These are phyloP conservation scores for Platanista minor DNA, from an alignment of 2,113 vertebrate genomes.

Conservation along the genomic window DNA sequence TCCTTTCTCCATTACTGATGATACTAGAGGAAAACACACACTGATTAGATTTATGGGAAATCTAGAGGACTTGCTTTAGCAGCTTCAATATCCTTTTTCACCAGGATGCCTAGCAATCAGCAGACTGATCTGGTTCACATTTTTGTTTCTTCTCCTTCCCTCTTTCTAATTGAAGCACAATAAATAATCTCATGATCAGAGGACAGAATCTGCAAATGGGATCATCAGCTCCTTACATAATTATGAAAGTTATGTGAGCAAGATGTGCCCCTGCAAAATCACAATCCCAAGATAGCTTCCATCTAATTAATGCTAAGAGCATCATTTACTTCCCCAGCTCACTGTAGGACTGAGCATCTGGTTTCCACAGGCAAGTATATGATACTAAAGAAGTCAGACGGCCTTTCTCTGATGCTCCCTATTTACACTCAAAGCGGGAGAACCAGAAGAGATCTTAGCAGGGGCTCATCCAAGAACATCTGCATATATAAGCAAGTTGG, in stretches of 20 bases:
- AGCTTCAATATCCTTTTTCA: constrained; percentile 10
- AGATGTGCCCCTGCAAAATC: constrained; percentile 27
- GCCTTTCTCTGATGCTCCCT: constrained; percentile 9
- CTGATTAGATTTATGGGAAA: constrained; percentile 25
- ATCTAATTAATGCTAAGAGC: constrained; percentile 42
- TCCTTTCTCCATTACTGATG: neutral
- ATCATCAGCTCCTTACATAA: constrained; percentile 29
- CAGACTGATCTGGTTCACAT: neutral
- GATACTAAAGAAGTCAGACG: neutral
- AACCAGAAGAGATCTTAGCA: constrained; percentile 20
- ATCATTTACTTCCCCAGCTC: constrained; percentile 22
- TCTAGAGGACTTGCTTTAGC: neutral
- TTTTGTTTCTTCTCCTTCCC: constrained; percentile 16
- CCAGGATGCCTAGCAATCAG: neutral
- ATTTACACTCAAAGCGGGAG: neutral
- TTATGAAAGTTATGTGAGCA: constrained; percentile 19
- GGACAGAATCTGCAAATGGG: neutral
- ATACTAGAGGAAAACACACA: neutral
- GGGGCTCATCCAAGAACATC: neutral
- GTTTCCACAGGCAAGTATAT: neutral
- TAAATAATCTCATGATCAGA: constrained; percentile 35
- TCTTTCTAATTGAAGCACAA: neutral
- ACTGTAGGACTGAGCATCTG: neutral
- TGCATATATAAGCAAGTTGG: neutral
- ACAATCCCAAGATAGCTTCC: neutral